Conservation (phyloP, 2,888 invertebrate species). For the Drosophila tripunctata region DNA sequence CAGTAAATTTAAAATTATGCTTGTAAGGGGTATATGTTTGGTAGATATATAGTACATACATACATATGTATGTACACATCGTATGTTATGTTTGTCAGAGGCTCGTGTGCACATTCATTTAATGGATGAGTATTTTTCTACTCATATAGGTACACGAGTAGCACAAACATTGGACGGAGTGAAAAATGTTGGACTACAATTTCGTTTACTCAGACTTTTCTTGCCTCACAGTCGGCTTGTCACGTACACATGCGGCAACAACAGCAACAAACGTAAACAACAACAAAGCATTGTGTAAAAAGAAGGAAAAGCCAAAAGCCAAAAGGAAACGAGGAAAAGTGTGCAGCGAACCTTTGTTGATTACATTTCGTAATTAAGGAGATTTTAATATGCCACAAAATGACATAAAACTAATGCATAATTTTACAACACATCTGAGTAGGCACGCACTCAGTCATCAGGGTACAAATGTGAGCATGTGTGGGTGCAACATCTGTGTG, state of each 20-base stretch:
- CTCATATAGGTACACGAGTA: slow-evolving; percentile 5
- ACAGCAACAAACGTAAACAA: slow-evolving; percentile 50
- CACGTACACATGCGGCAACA: slow-evolving; percentile 56
- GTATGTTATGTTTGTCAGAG: slow-evolving; percentile 1
- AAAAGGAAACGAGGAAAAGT: slow-evolving; percentile 35
- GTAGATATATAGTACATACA: too few relatives aligned
- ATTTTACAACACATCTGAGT: slow-evolving; percentile 79
- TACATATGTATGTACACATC: too few relatives aligned
- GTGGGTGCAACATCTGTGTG: slow-evolving; percentile 16
- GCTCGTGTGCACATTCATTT: slow-evolving; percentile 39
- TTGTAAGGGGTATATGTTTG: background rate
- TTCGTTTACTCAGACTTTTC: slow-evolving; percentile 73
- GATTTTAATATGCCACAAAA: slow-evolving; percentile 80
- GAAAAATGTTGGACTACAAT: slow-evolving; percentile 60
- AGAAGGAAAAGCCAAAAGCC: slow-evolving; percentile 9
- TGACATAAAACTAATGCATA: slow-evolving; percentile 80
- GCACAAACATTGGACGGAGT: slow-evolving; percentile 31
- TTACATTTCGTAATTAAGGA: slow-evolving; percentile 77
- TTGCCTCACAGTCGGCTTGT: slow-evolving; percentile 37
- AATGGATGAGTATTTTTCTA: slow-evolving; percentile 48
- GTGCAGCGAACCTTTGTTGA: slow-evolving; percentile 62
- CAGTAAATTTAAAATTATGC: slow-evolving; percentile 17
- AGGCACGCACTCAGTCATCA: slow-evolving; percentile 61
- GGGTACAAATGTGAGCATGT: slow-evolving; percentile 14
- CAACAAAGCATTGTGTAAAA: slow-evolving; percentile 35